Percentiles rank a stretch among this genome's conserved stretches.
phyloP scores from a whole-genome alignment of 2,888 invertebrate species.

The Keiferia lycopersicella region DNA sequence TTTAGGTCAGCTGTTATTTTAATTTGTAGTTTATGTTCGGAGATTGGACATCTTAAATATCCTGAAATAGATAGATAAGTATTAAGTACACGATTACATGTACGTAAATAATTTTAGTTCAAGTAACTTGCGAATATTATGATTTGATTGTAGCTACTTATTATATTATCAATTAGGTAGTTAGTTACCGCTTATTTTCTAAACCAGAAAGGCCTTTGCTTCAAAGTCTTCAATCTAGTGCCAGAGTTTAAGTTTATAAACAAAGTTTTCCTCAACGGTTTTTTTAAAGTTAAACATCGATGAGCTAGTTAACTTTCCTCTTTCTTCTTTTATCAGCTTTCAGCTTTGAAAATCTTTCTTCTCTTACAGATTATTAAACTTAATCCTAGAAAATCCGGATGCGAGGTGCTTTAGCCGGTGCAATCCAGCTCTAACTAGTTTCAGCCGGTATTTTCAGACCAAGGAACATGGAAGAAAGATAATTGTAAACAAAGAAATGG shows the following conservation, averaged over 20 bases:
- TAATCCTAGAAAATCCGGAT: constrained; percentile 22
- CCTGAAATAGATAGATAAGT: no score
- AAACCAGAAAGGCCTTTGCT: no score
- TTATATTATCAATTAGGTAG: no score
- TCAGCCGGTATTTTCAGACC: constrained; percentile 31
- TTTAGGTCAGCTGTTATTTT: constrained; percentile 1
- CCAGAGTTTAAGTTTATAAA: no score
- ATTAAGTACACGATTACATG: not conserved
- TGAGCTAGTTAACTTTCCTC: not conserved
- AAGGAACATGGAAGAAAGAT: no score
- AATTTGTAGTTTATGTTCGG: not conserved
- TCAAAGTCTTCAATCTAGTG: no score
- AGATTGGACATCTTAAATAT: no score
- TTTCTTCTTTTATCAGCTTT: not conserved
- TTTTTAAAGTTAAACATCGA: not conserved
- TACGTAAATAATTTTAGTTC: no score
- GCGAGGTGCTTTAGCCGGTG: constrained; percentile 25
- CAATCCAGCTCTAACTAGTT: constrained; percentile 38
- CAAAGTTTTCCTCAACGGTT: not conserved
- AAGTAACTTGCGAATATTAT: no score
- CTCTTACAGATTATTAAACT: constrained; percentile 19
- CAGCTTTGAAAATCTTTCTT: not conserved
- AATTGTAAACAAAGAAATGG: no score
- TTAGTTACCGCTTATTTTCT: no score
- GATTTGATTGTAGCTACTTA: no score